Conservation (phyloP, 2,113 vertebrate genomes). For the Saccopteryx bilineata region DNA sequence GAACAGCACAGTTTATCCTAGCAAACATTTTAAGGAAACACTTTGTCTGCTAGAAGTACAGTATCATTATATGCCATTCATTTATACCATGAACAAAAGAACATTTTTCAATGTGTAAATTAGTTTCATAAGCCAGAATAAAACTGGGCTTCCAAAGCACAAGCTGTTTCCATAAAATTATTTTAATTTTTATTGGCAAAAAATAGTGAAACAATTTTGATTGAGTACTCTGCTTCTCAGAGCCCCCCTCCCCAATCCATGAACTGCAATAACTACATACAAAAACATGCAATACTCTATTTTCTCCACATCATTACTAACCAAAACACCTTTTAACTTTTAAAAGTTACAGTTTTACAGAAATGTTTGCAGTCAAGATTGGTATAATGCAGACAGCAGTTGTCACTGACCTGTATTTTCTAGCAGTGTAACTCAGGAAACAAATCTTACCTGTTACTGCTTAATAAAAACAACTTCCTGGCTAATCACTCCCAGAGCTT, state of each 20-base stretch:
- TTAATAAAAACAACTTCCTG: slow-evolving; percentile 85
- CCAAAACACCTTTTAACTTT: slow-evolving; percentile 87
- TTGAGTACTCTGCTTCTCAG: slow-evolving; percentile 84
- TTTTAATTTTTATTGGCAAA: slow-evolving; percentile 85
- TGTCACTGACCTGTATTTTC: slow-evolving; percentile 87
- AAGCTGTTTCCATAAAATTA: slow-evolving; percentile 85
- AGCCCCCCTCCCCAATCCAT: slow-evolving; percentile 83
- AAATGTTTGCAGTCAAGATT: slow-evolving; percentile 82
- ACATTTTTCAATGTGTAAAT: slow-evolving; percentile 79
- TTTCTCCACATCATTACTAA: slow-evolving; percentile 87
- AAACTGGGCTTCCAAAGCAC: slow-evolving; percentile 82
- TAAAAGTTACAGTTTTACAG: slow-evolving; percentile 87
- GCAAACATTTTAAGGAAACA: slow-evolving; percentile 80
- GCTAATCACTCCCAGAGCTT: slow-evolving; percentile 78
- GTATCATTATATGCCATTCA: slow-evolving; percentile 72
- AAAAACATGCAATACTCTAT: slow-evolving; percentile 85
- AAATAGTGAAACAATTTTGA: slow-evolving; percentile 84
- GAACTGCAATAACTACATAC: slow-evolving; percentile 81
- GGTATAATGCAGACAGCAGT: slow-evolving; percentile 89
- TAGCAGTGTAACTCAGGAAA: slow-evolving; percentile 84
- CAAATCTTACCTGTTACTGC: slow-evolving; percentile 84
- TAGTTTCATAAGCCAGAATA: slow-evolving; percentile 78
- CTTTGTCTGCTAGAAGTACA: slow-evolving; percentile 79
- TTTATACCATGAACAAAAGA: slow-evolving; percentile 77
- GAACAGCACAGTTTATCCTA: slow-evolving; percentile 77